Base-by-base conservation (phyloP, 2,113 vertebrate species). In the Oreochromis spilurus region DNA sequence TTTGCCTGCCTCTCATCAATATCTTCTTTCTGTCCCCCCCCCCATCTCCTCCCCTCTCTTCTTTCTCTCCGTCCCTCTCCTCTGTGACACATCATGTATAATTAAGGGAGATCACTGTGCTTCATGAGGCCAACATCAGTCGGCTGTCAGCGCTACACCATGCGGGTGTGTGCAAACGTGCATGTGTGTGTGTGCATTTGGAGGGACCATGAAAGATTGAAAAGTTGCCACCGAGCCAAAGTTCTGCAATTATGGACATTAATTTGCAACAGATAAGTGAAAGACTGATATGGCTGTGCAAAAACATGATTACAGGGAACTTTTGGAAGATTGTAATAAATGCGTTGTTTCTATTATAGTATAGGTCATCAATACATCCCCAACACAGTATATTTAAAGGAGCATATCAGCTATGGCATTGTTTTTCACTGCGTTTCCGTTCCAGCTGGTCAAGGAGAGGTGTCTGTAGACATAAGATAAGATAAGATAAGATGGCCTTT, bases 101-200 rank as follows among this genome's bases (percentile, higher is more conserved):
- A 95, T 95, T 95, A 92, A 96, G 57, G 50, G 79, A 58, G 91
- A 95, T 94, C 91, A 92, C 90, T 95, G 90, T 91, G 93, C 92
- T 90, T 92, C 90, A 87, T 91, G 89, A 89, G 88, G 86, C 90
- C 87, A 81, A 92, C 91, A 93, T 94, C 91, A 89, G 79, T 95
- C 91, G 91, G 87, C 85, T 93, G 94, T 93, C 92, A 92, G 89
- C 3, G 85, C 92, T 87, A 87, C 83, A 29, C 83, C 4, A 53
- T 40, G 9, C 40, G 19, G 52, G 4, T 86, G 82, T 89, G 79
- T 79, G 48, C 82, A 14, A 45, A 52, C 17, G 48, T 81, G 48
- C 26, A 12, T 43, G 24, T 70, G 48, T 50, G 50, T 70, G 81
- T 83, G 79, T 85, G 57, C 83, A 57, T 48, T 89, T 82, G 58